Conservation (phyloP, 2,113 vertebrate genomes). For the Lophotis ruficrista region DNA sequence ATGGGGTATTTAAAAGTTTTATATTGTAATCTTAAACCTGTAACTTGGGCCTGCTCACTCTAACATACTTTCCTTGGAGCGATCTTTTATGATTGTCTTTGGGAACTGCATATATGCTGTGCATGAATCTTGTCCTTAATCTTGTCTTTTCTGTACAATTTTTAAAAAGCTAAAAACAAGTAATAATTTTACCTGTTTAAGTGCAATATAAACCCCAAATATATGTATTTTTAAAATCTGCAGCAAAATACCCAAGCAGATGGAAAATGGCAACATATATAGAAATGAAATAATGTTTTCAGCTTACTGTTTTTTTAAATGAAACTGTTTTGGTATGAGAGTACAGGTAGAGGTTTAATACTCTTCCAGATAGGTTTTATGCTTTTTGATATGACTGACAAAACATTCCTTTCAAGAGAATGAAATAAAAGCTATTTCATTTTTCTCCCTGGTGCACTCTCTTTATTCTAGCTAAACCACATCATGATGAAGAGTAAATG, state of each 20-base stretch:
- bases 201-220: background rate
- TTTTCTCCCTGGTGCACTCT: background rate
- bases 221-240: background rate
- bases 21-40: background rate
- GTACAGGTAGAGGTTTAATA: constrained; percentile 6
- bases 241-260: background rate
- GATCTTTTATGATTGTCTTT: background rate
- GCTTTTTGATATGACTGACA: constrained; percentile 2
- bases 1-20: constrained; percentile 1
- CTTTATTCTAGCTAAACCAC: background rate
- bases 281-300: background rate
- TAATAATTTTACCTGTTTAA: background rate
- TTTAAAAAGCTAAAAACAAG: background rate
- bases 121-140: background rate
- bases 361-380: constrained; percentile 5
- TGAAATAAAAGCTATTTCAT: background rate
- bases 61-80: background rate
- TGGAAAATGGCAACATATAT: background rate
- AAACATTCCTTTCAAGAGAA: background rate
- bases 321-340: background rate
- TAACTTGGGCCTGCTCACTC: background rate
- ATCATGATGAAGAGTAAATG: background rate
- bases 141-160: background rate
- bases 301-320: background rate
- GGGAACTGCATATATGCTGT: background rate